A percentile compares a stretch with the other conserved stretches of the same genome.
phyloP scores from a whole-genome alignment of 2,797 vertebrate species.

The Onychomys leucogaster region DNA sequence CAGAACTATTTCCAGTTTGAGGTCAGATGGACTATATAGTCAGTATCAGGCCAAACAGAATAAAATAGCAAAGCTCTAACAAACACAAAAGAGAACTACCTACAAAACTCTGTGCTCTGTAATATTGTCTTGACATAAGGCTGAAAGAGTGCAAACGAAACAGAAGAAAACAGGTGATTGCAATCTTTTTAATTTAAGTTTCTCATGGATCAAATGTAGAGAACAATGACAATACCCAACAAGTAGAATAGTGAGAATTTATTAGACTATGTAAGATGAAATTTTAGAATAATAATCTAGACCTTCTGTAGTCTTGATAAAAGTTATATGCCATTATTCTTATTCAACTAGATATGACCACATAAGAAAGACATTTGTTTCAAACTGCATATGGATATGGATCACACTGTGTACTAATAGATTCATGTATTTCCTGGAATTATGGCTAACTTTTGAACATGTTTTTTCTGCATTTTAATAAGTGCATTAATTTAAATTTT shows the following conservation, averaged over 20 bases:
- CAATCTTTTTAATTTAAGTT: neutral
- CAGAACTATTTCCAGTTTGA: neutral
- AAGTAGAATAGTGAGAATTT: neutral
- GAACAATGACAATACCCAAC: neutral
- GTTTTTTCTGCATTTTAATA: neutral
- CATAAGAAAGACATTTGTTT: neutral
- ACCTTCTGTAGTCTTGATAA: neutral
- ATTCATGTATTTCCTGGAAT: neutral
- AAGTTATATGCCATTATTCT: neutral
- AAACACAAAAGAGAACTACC: neutral
- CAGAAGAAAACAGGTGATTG: neutral
- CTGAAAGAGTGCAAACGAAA: neutral
- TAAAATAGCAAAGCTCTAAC: neutral
- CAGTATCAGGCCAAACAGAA: neutral
- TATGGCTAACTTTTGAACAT: neutral
- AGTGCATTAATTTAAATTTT: neutral
- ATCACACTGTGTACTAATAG: conserved; percentile 22
- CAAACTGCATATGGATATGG: neutral
- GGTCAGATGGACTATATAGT: neutral
- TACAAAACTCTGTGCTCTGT: neutral
- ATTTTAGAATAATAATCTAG: conserved; percentile 13
- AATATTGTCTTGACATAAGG: neutral
- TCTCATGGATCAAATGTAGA: neutral
- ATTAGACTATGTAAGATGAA: neutral
- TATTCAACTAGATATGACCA: neutral